Evolutionary conservation across 1,140 invertebrate genomes (phyloP), one percentile per base, ranked within the genome.

Genomic region (Fopius arisanus): DNA sequence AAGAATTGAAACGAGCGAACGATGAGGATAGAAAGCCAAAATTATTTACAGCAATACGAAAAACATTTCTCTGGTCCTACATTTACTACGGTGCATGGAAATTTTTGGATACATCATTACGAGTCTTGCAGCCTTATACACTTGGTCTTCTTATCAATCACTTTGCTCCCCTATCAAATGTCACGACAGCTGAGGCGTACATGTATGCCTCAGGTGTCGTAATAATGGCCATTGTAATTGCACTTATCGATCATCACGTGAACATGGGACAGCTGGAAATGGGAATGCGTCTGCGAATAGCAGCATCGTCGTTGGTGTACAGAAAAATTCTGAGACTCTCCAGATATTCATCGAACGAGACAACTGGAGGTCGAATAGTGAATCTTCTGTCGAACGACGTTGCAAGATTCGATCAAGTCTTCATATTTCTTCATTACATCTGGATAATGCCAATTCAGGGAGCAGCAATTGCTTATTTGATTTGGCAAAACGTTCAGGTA

Each of bases 361-460:
- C 91, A 2, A 93, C 95, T 1, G 91, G 92, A 23, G 96, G 95
- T 0, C 94, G 96, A 86, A 93, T 96, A 72, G 92, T 97, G 28
- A 96, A 97, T 80, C 83, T 97, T 2, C 89, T 97, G 80, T 95
- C 96, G 14, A 97, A 96, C 78, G 95, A 96, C 78, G 88, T 92
- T 7, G 90, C 89, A 65, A 88, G 91, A 77, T 90, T 90, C 72
- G 89, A 90, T 54, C 77, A 78, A 40, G 33, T 85, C 0, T 88
- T 89, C 51, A 12, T 84, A 33, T 75, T 82, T 73, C 76, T 93
- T 12, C 91, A 93, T 83, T 92, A 91, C 75, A 81, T 93, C 67
- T 93, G 92, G 92, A 90, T 93, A 40, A 94, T 94, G 84, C 95
- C 95, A 0, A 88, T 95, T 10, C 92, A 96, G 80, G 90, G 88